Evolutionary conservation across 92 coral and sea anemone genomes (phyloP).

Genomic region (Pocillopora meandrina): DNA sequence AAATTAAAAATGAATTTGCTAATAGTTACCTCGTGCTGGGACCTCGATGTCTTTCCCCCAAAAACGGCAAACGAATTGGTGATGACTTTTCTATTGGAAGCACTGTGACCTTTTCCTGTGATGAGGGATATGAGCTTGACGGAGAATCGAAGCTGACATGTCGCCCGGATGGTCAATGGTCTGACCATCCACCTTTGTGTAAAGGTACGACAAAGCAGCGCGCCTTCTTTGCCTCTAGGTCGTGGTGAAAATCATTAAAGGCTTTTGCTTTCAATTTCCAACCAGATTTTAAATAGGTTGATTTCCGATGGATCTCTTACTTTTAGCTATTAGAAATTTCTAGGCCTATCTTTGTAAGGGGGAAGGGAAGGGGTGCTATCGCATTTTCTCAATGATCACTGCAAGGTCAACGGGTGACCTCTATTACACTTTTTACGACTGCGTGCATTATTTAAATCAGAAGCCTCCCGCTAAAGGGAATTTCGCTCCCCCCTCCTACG

Average conservation of each 20-base stretch:
- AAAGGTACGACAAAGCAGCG: slow-evolving; percentile 33
- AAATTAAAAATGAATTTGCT: neutral
- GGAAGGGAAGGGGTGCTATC: no score
- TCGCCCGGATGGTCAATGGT: slow-evolving; percentile 62
- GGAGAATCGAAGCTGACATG: slow-evolving; percentile 40
- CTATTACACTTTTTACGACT: no score
- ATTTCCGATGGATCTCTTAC: no score
- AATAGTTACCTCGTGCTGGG: slow-evolving; percentile 23
- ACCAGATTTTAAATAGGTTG: no score
- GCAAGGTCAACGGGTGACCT: no score
- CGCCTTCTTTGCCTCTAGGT: neutral
- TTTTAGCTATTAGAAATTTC: no score
- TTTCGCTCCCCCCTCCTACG: no score
- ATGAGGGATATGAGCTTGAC: slow-evolving; percentile 35
- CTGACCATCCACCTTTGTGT: slow-evolving; percentile 52
- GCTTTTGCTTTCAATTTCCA: no score
- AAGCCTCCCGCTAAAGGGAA: no score
- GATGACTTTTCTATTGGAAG: slow-evolving; percentile 54
- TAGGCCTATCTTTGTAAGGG: no score
- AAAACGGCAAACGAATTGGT: slow-evolving; percentile 50
- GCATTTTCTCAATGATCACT: no score
- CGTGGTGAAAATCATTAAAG: neutral
- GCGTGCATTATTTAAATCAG: no score
- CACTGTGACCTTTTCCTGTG: slow-evolving; percentile 58
- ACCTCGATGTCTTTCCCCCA: slow-evolving; percentile 46